Evolutionary conservation across 1,140 invertebrate species (phyloP).

Genomic region (Zaprionus camerounensis): DNA sequence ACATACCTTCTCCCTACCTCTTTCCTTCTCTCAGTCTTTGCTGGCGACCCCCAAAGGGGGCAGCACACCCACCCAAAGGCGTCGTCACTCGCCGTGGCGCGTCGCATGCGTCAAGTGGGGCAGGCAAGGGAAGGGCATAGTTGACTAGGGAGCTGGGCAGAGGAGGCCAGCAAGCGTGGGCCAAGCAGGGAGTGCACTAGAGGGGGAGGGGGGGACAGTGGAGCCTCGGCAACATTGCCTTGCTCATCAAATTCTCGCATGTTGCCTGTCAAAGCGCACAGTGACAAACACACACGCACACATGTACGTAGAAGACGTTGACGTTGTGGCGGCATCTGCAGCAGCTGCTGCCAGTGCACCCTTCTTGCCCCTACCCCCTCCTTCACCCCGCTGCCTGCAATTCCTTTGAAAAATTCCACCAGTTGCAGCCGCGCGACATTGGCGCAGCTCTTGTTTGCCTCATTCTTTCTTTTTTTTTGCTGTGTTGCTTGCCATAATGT

Average conservation of each 20-base stretch:
- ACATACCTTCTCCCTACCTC: neutral
- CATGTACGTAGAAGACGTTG: slow-evolving; percentile 29
- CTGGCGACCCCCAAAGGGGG: slow-evolving; percentile 35
- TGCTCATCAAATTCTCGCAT: slow-evolving; percentile 82
- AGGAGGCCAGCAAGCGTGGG: neutral
- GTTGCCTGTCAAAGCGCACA: slow-evolving; percentile 75
- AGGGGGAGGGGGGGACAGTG: neutral
- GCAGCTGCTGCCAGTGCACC: slow-evolving; percentile 35
- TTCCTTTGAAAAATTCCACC: slow-evolving; percentile 76
- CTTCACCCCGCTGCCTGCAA: slow-evolving; percentile 41
- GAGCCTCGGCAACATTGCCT: slow-evolving; percentile 21
- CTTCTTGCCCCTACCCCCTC: neutral
- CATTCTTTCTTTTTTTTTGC: slow-evolving; percentile 13
- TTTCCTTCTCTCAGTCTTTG: no score
- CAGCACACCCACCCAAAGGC: slow-evolving; percentile 38
- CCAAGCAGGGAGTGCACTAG: neutral
- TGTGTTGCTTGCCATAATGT: slow-evolving; percentile 75
- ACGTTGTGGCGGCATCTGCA: slow-evolving; percentile 66
- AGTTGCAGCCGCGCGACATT: slow-evolving; percentile 35
- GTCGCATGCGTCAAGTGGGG: neutral
- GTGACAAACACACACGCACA: slow-evolving; percentile 67
- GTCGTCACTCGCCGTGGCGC: slow-evolving; percentile 1
- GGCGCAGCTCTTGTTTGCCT: slow-evolving; percentile 4
- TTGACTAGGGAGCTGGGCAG: neutral
- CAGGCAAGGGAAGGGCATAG: neutral